Evolutionary conservation across 2,888 invertebrate species (phyloP).

Genomic region (Amitus sp.): DNA sequence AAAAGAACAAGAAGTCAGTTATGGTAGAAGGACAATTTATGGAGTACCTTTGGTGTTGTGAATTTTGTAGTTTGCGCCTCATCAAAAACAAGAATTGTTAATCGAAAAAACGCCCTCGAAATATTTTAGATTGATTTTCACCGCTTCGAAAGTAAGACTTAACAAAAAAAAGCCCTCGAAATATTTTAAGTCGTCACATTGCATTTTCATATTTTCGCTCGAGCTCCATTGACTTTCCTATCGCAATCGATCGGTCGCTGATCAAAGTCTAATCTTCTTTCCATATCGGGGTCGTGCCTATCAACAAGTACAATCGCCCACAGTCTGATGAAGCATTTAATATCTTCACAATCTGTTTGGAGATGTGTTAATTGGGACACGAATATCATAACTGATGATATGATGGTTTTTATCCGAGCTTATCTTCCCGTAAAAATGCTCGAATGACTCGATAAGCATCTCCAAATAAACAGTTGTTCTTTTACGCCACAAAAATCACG

Average conservation of each 20-base stretch:
- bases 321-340: background rate
- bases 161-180: no score
- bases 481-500: background rate
- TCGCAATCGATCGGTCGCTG: background rate
- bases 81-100: no score
- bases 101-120: no score
- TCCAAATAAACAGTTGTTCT: background rate
- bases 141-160: no score
- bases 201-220: slow-evolving; percentile 31
- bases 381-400: background rate
- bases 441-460: background rate
- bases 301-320: background rate
- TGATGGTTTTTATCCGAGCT: slow-evolving; percentile 13
- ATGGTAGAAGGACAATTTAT: no score
- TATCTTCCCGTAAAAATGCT: no score
- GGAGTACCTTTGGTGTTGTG: no score
- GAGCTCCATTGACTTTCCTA: no score
- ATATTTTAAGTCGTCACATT: no score
- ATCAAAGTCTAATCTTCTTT: background rate
- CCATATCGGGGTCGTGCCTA: background rate
- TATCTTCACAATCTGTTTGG: background rate
- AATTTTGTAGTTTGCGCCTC: no score
- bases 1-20: no score
- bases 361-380: background rate
- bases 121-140: no score